These are phyloP conservation scores for Halictus rubicundus DNA, from an alignment of 1,140 invertebrate genomes.

Conservation along the genomic window DNA sequence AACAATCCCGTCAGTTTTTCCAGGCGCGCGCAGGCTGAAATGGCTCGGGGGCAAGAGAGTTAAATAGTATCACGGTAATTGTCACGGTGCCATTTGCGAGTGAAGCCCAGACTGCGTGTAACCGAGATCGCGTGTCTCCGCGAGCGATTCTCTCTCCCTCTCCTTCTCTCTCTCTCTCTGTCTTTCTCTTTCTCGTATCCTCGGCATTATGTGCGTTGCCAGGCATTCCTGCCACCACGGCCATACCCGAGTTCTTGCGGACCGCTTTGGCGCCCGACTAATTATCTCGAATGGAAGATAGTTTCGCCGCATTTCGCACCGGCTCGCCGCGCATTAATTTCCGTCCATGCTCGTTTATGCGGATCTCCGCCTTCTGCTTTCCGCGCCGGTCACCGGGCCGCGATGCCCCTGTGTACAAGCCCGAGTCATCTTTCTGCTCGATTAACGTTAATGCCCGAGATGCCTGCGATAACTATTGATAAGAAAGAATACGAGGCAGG, in stretches of 20 bases:
- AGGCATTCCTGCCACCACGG: conserved; percentile 12
- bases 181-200: no score
- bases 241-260: conserved; percentile 34
- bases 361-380: conserved; percentile 52
- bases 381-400: conserved; percentile 40
- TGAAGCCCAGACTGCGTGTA: conserved; percentile 38
- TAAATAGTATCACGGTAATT: background rate
- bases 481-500: conserved; percentile 13
- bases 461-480: conserved; percentile 35
- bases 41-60: background rate
- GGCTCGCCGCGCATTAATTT: conserved; percentile 60
- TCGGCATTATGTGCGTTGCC: conserved; percentile 32
- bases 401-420: background rate
- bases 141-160: background rate
- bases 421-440: conserved; percentile 33
- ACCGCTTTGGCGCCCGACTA: conserved; percentile 61
- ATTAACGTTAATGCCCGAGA: conserved; percentile 53
- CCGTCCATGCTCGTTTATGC: conserved; percentile 58
- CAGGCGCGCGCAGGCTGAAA: background rate
- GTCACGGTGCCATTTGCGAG: conserved; percentile 35
- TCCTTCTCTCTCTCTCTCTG: no score
- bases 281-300: conserved; percentile 65
- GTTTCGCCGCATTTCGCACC: conserved; percentile 62
- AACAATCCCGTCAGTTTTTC: background rate
- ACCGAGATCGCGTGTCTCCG: conserved; percentile 37